Conservation (phyloP, 2,888 invertebrate genomes). For the Dorcus hopei region DNA sequence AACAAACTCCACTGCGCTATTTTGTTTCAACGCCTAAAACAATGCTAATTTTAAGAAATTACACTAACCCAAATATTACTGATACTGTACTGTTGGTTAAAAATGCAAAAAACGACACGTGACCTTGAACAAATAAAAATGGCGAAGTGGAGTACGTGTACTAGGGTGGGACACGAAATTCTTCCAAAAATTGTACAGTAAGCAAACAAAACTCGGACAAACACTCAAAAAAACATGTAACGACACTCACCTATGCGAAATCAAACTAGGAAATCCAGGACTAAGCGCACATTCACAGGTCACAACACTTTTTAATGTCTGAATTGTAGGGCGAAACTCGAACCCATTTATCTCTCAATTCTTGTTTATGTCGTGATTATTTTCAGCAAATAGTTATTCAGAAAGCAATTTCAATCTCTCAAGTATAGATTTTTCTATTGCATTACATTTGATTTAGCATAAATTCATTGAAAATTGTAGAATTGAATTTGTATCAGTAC, state of each 20-base stretch:
- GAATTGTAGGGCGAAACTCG: slow-evolving; percentile 22
- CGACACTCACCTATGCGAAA: slow-evolving; percentile 36
- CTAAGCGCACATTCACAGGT: slow-evolving; percentile 25
- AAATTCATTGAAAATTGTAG: slow-evolving; percentile 42
- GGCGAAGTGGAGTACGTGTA: slow-evolving; percentile 20
- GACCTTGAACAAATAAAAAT: slow-evolving; percentile 41
- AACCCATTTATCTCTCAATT: slow-evolving; percentile 13
- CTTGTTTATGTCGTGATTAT: slow-evolving; percentile 14
- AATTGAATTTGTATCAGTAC: slow-evolving; percentile 40
- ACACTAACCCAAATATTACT: not conserved
- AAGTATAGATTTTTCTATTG: slow-evolving; percentile 26
- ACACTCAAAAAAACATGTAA: slow-evolving; percentile 21
- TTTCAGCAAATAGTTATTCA: slow-evolving; percentile 27
- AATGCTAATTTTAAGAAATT: not conserved
- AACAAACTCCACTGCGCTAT: slow-evolving; percentile 3
- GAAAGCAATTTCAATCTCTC: slow-evolving; percentile 25
- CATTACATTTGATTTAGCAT: slow-evolving; percentile 44
- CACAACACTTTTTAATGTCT: slow-evolving; percentile 26
- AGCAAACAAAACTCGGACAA: slow-evolving; percentile 5
- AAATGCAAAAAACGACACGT: slow-evolving; percentile 19
- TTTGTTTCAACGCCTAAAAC: slow-evolving; percentile 1
- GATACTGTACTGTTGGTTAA: not conserved
- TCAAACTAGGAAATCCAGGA: slow-evolving; percentile 21
- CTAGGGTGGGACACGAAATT: slow-evolving; percentile 17
- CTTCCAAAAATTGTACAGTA: slow-evolving; percentile 20